Percentiles rank a stretch among this genome's conserved stretches.
phyloP scores from a whole-genome alignment of 2,888 invertebrate genomes.

The Cistogaster globosa region DNA sequence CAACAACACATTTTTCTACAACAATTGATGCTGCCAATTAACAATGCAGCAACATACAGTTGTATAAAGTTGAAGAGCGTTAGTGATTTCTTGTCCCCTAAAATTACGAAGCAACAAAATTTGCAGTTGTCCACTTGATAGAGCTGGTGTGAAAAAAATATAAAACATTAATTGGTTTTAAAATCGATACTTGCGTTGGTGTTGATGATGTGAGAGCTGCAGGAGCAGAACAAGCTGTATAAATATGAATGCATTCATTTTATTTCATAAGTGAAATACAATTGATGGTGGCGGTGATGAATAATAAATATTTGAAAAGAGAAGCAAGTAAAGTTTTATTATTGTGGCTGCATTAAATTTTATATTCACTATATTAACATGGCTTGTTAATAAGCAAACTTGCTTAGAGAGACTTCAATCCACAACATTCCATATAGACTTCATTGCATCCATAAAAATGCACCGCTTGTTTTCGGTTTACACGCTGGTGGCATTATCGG shows the following conservation, averaged over 20 bases:
- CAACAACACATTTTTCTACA: constrained; percentile 13
- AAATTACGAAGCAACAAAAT: not conserved
- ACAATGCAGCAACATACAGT: not conserved
- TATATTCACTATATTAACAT: not conserved
- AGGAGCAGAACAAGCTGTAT: not conserved
- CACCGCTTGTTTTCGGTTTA: too few species aligned
- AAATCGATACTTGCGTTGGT: constrained; percentile 71
- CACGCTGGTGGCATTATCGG: too few species aligned
- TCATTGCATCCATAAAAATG: too few species aligned
- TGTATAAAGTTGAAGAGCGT: constrained; percentile 11
- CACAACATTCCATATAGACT: too few species aligned
- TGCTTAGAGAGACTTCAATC: too few species aligned
- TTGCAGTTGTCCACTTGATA: constrained; percentile 45
- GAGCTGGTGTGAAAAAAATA: not conserved
- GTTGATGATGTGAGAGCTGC: constrained; percentile 2
- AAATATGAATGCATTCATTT: constrained; percentile 3
- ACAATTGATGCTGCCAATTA: constrained; percentile 21
- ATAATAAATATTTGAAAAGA: constrained; percentile 59
- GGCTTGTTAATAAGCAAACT: too few species aligned
- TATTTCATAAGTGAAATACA: constrained; percentile 33
- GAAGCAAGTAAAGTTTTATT: not conserved
- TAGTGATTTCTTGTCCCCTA: constrained; percentile 2
- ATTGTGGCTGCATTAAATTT: not conserved
- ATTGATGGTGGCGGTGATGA: constrained; percentile 49
- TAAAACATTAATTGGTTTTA: constrained; percentile 76